These are phyloP conservation scores for Paradoxurus hermaphroditus DNA, from an alignment of 2,113 vertebrate genomes.

Conservation along the genomic window DNA sequence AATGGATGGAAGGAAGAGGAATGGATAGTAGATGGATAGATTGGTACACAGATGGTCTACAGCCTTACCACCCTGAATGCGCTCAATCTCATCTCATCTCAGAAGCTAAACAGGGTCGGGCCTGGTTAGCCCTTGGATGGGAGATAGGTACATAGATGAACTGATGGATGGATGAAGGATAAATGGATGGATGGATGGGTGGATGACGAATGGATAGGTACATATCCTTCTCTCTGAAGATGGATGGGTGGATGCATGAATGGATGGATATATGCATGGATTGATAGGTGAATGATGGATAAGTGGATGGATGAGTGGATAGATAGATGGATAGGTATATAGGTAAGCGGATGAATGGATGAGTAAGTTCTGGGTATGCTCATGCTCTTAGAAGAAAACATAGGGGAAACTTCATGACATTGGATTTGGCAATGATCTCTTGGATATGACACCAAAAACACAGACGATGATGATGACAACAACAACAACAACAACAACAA, in stretches of 20 bases:
- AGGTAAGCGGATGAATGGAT: neutral
- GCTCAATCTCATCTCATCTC: too few relatives aligned
- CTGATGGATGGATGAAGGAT: neutral
- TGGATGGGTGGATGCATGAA: neutral
- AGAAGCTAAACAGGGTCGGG: too few relatives aligned
- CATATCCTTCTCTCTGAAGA: too few relatives aligned
- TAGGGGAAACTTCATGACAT: neutral
- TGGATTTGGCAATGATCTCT: neutral
- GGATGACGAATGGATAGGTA: too few relatives aligned
- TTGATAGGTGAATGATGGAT: neutral
- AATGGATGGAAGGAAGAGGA: neutral
- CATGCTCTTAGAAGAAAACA: neutral
- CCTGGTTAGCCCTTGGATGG: too few relatives aligned
- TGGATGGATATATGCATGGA: neutral
- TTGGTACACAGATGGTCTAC: too few relatives aligned
- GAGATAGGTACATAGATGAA: too few relatives aligned
- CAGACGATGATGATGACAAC: too few relatives aligned
- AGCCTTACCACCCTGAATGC: too few relatives aligned
- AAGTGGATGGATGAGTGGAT: neutral
- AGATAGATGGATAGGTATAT: neutral
- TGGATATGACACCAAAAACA: neutral
- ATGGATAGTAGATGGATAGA: too few relatives aligned
- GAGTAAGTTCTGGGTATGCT: neutral
- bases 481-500: neutral
- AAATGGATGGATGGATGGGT: neutral